Percentiles rank a stretch among this genome's conserved stretches.
Conservation (phyloP, 2,888 invertebrate species). For the Alsophila aescularia region DNA sequence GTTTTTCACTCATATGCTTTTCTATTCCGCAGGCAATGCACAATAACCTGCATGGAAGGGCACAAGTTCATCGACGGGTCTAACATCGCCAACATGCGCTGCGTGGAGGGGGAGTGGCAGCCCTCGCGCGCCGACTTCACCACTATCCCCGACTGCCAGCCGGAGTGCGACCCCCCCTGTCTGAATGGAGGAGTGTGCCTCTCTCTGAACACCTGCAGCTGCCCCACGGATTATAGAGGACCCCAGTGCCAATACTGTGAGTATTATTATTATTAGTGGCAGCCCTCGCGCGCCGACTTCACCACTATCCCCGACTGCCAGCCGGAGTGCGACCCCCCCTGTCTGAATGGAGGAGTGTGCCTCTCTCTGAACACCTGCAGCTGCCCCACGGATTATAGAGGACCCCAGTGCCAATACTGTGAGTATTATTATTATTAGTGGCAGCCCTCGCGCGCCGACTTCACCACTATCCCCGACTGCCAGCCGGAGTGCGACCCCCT, state of each 20-base stretch:
- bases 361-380: slow-evolving; percentile 90
- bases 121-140: slow-evolving; percentile 86
- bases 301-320: slow-evolving; percentile 85
- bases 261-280: slow-evolving; percentile 80
- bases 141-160: slow-evolving; percentile 88
- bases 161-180: slow-evolving; percentile 88
- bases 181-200: slow-evolving; percentile 93
- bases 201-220: slow-evolving; percentile 90
- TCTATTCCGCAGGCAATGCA: slow-evolving; percentile 84
- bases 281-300: slow-evolving; percentile 85
- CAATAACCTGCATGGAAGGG: slow-evolving; percentile 86
- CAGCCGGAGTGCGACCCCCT: slow-evolving; percentile 86
- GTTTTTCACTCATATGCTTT: background rate
- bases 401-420: slow-evolving; percentile 89
- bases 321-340: slow-evolving; percentile 87
- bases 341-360: slow-evolving; percentile 93
- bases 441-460: slow-evolving; percentile 87
- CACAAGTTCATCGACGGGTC: slow-evolving; percentile 90
- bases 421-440: slow-evolving; percentile 74
- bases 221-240: slow-evolving; percentile 88
- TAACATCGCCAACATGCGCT: slow-evolving; percentile 86
- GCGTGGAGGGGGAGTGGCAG: slow-evolving; percentile 88
- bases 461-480: slow-evolving; percentile 85
- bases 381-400: slow-evolving; percentile 88
- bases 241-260: slow-evolving; percentile 88